These are phyloP conservation scores for Chiridota heheva DNA, from an alignment of 35 echinoderm and acorn worm genomes.

Conservation along the genomic window DNA sequence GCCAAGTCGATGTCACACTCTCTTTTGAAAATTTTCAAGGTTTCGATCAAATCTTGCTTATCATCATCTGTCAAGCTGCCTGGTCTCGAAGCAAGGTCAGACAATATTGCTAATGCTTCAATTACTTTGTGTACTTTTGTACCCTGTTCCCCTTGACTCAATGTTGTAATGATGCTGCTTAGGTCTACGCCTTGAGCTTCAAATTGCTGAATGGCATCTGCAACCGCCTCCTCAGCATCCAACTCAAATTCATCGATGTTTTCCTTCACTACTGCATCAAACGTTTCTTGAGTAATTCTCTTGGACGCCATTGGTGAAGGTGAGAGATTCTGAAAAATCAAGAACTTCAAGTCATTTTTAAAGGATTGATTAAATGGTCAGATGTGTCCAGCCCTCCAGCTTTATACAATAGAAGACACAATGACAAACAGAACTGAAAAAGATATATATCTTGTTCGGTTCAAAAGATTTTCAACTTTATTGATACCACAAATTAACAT, in stretches of 20 bases:
- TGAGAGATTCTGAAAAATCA: no score
- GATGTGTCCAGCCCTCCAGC: no score
- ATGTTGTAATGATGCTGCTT: conserved; percentile 64
- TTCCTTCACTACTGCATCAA: conserved; percentile 92
- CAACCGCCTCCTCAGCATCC: conserved; percentile 72
- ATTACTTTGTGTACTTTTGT: background rate
- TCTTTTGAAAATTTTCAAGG: conserved; percentile 8
- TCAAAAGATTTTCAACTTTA: no score
- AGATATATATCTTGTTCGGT: no score
- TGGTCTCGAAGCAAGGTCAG: background rate
- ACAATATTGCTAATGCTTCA: conserved; percentile 19
- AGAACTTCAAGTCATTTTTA: no score
- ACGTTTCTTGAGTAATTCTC: conserved; percentile 88
- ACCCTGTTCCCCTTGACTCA: no score
- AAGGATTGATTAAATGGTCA: no score
- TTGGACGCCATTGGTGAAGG: conserved; percentile 44
- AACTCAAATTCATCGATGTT: conserved; percentile 97
- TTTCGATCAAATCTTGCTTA: conserved; percentile 35
- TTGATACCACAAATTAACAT: no score
- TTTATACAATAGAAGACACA: no score
- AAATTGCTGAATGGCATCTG: conserved; percentile 88
- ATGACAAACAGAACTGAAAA: no score
- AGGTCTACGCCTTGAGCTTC: conserved; percentile 88
- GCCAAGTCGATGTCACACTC: conserved; percentile 16
- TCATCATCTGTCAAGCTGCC: conserved; percentile 27